Evolutionary conservation across 2,888 invertebrate species (phyloP).

Genomic region (Cephus pulcher): DNA sequence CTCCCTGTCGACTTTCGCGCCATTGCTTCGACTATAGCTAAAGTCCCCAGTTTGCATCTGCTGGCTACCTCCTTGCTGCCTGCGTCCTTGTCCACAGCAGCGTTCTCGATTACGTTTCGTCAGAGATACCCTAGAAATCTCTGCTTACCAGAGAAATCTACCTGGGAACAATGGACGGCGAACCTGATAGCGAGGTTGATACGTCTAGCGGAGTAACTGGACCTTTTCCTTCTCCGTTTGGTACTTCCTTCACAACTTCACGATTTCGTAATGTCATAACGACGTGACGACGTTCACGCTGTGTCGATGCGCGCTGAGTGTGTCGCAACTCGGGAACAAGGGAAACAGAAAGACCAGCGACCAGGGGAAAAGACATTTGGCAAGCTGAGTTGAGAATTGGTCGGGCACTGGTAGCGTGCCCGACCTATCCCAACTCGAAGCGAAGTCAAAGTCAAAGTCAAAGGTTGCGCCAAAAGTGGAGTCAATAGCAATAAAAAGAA

Average conservation of each 20-base stretch:
- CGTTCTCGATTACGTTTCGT: not conserved
- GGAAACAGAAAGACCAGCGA: not conserved
- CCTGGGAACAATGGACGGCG: not conserved
- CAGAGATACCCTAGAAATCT: not conserved
- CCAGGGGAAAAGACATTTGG: not conserved
- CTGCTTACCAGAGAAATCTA: not conserved
- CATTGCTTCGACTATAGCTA: not conserved
- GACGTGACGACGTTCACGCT: not conserved
- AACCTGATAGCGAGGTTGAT: not conserved
- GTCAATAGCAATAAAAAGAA: not conserved
- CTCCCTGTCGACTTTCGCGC: not conserved
- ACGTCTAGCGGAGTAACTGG: not conserved
- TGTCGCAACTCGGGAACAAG: conserved; percentile 4
- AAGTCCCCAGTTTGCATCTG: not conserved
- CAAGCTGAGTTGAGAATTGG: not conserved
- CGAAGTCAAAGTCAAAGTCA: not conserved
- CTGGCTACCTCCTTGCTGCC: too few relatives aligned
- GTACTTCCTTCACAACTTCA: not conserved
- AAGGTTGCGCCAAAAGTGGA: not conserved
- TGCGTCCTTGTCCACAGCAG: too few relatives aligned
- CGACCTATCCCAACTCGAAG: not conserved
- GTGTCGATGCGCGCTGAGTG: too few relatives aligned
- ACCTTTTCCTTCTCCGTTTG: not conserved
- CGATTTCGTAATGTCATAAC: not conserved
- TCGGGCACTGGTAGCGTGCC: not conserved